Percentiles rank a stretch among this genome's conserved stretches.
Evolutionary conservation across 2,888 invertebrate species (phyloP).

Genomic region (Ferdinandea cuprea): DNA sequence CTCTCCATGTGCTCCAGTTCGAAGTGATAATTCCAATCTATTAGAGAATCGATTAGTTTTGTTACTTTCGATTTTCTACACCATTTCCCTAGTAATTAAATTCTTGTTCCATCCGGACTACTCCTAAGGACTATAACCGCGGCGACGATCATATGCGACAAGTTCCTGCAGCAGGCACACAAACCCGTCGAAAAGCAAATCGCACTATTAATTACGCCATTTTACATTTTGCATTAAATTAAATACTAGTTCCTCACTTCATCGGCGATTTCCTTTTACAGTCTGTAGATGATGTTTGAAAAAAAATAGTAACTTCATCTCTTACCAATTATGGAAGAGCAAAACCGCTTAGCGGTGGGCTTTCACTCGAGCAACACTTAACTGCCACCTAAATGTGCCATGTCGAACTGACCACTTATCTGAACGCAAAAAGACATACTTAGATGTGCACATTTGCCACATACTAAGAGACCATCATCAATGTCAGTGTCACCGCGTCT

Average conservation of each 20-base stretch:
- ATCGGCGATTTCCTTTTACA: constrained; percentile 51
- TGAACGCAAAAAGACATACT: constrained; percentile 31
- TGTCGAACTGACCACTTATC: constrained; percentile 55
- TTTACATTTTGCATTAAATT: constrained; percentile 49
- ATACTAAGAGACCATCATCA: constrained; percentile 57
- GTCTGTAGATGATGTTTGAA: background rate
- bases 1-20: constrained; percentile 14
- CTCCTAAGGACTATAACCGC: constrained; percentile 26
- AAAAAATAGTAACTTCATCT: constrained; percentile 11
- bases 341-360: constrained; percentile 56
- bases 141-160: background rate
- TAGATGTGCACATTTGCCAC: constrained; percentile 38
- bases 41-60: constrained; percentile 14
- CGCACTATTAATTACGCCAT: constrained; percentile 53
- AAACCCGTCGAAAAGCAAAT: constrained; percentile 41
- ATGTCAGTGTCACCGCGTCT: constrained; percentile 61
- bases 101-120: constrained; percentile 12
- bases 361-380: constrained; percentile 62
- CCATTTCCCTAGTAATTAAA: constrained; percentile 38
- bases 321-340: constrained; percentile 45
- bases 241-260: constrained; percentile 51
- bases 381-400: constrained; percentile 62
- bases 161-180: background rate
- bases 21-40: constrained; percentile 25
- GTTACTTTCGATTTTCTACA: constrained; percentile 37